phyloP scores from a whole-genome alignment of 2,888 invertebrate species.

The Mythimna pallens region DNA sequence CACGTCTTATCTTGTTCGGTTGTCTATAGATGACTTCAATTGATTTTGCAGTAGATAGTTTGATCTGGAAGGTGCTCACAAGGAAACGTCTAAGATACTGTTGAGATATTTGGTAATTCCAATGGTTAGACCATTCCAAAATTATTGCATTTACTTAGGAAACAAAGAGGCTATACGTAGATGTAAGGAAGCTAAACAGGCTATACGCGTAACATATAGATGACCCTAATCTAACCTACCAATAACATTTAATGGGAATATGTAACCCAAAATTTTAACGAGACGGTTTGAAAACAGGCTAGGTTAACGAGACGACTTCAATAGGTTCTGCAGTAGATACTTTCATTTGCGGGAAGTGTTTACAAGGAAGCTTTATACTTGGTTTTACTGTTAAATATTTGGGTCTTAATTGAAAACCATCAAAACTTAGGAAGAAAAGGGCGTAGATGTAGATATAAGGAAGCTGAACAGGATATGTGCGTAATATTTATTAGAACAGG shows the following conservation, averaged over 20 bases:
- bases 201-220: no score
- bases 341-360: no score
- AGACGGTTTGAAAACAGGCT: no score
- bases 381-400: neutral
- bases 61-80: no score
- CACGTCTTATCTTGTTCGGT: no score
- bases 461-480: no score
- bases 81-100: neutral
- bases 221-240: no score
- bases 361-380: neutral
- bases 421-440: no score
- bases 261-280: no score
- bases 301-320: neutral
- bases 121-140: neutral
- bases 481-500: no score
- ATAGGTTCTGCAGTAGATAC: neutral
- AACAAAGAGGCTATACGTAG: neutral
- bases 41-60: neutral
- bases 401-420: no score
- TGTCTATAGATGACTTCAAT: neutral
- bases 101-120: neutral
- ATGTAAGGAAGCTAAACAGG: neutral
- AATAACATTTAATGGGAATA: neutral
- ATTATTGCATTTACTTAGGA: neutral
- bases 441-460: neutral